A percentile compares a stretch with the other conserved stretches of the same genome.
These are phyloP conservation scores for Euclidia mi DNA, from an alignment of 2,888 invertebrate species.

Conservation along the genomic window DNA sequence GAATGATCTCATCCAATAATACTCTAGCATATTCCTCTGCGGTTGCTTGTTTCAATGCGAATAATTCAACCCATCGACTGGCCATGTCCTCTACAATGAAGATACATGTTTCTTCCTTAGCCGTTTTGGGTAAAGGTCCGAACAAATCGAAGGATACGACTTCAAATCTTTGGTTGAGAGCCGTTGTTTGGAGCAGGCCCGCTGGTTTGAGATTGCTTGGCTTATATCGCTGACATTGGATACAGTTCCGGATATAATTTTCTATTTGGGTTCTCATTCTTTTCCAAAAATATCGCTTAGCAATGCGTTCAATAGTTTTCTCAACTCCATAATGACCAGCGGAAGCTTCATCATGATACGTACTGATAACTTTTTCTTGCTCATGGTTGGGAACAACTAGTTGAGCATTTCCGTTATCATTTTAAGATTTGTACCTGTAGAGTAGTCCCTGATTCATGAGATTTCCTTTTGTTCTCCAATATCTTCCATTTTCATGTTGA, in stretches of 20 bases:
- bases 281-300: constrained; percentile 49
- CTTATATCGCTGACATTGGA: constrained; percentile 63
- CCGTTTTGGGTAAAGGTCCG: constrained; percentile 15
- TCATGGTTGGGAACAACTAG: constrained; percentile 24
- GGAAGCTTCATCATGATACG: constrained; percentile 16
- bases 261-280: constrained; percentile 53
- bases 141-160: constrained; percentile 62
- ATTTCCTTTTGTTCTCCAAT: constrained; percentile 29
- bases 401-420: constrained; percentile 16
- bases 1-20: constrained; percentile 59
- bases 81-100: constrained; percentile 32
- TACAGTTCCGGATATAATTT: constrained; percentile 49
- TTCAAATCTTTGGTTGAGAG: constrained; percentile 51
- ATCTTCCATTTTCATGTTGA: constrained; percentile 2
- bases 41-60: constrained; percentile 17
- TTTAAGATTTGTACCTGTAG: constrained; percentile 12
- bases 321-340: constrained; percentile 28
- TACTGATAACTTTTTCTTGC: constrained; percentile 1
- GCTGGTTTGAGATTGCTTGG: constrained; percentile 60
- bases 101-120: constrained; percentile 11
- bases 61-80: constrained; percentile 49
- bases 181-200: constrained; percentile 59
- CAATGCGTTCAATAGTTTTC: constrained; percentile 39
- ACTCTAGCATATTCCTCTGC: constrained; percentile 49
- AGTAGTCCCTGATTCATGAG: constrained; percentile 21